Evolutionary conservation across 2,113 vertebrate species (phyloP).

Genomic region (Calcarius ornatus): DNA sequence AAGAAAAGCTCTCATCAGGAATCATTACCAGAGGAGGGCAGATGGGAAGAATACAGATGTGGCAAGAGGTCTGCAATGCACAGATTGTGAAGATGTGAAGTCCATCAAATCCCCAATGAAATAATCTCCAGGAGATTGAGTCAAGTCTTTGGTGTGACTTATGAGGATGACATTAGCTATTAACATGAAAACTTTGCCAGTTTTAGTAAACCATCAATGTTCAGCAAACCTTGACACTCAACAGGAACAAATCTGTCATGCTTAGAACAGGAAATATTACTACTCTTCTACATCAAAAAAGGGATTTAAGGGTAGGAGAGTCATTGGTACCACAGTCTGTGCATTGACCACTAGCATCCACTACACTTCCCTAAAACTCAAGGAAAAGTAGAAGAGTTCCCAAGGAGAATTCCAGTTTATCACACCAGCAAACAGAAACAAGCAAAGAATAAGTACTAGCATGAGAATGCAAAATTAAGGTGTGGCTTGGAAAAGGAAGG

Average conservation of each 20-base stretch:
- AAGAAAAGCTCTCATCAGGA: neutral
- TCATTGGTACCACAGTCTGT: neutral
- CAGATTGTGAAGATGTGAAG: neutral
- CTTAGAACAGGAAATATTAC: constrained; percentile 47
- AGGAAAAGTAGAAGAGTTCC: neutral
- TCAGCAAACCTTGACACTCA: constrained; percentile 44
- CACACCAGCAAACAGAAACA: neutral
- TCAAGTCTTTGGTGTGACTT: neutral
- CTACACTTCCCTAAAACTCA: neutral
- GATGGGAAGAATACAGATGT: neutral
- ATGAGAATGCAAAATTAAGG: fast-evolving
- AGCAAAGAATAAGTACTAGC: neutral
- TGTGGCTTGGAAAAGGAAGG: neutral
- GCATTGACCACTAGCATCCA: neutral
- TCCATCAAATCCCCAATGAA: neutral
- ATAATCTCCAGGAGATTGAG: neutral
- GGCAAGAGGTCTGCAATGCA: neutral
- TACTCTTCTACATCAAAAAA: constrained; percentile 27
- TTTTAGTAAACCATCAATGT: neutral
- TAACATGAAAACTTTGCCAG: neutral
- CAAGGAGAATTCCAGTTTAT: neutral
- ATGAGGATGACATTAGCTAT: neutral
- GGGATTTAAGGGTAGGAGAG: constrained; percentile 22
- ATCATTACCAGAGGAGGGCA: neutral
- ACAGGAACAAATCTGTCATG: constrained; percentile 25